Percentiles rank a stretch among this genome's conserved stretches.
Conservation (phyloP, 2,888 invertebrate species). For the Hirtodrosophila alboralis region DNA sequence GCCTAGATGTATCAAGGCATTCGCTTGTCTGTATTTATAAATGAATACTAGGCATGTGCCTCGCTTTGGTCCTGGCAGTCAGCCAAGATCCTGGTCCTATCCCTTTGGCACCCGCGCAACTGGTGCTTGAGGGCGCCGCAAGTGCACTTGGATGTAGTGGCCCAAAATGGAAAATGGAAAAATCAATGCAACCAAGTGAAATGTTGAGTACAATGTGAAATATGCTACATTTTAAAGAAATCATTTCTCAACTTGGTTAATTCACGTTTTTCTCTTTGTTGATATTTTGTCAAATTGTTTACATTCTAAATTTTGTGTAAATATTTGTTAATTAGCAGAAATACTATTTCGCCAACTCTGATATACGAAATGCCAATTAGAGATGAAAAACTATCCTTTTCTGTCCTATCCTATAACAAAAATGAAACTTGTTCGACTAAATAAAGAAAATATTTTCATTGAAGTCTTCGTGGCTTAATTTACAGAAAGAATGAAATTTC, state of each 20-base stretch:
- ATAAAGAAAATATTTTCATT: no score
- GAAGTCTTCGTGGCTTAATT: no score
- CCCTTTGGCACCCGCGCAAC: constrained; percentile 1
- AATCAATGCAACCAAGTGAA: constrained; percentile 54
- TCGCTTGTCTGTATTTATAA: constrained; percentile 48
- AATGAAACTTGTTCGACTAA: no score
- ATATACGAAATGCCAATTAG: no score
- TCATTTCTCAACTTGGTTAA: constrained; percentile 1
- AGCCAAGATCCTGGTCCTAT: constrained; percentile 28
- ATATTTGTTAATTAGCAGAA: no score
- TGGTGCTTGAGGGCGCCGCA: constrained; percentile 25
- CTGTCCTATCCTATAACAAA: no score
- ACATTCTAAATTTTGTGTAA: no score
- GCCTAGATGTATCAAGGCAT: constrained; percentile 18
- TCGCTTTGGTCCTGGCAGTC: constrained; percentile 40
- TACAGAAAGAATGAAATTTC: no score
- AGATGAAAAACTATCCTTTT: no score
- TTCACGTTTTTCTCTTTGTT: not conserved
- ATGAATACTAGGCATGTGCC: constrained; percentile 43
- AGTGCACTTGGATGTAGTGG: constrained; percentile 46
- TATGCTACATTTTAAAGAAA: constrained; percentile 5
- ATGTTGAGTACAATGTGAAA: constrained; percentile 16
- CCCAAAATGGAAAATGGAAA: constrained; percentile 31
- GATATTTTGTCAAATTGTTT: not conserved
- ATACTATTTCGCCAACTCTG: no score